Percentiles rank a stretch among this genome's conserved stretches.
Evolutionary conservation across 2,797 vertebrate species (phyloP).

Genomic region (Danio jaintianensis): DNA sequence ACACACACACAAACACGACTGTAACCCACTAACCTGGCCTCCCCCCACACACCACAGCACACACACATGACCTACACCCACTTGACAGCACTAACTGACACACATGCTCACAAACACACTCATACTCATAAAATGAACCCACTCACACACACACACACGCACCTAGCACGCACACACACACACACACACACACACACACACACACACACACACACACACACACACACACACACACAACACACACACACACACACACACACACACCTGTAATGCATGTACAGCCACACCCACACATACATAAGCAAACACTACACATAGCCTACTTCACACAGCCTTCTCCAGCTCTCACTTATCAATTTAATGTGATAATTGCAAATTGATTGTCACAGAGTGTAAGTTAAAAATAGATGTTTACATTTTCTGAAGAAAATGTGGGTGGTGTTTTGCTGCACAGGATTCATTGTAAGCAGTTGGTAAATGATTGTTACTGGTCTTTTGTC

Average conservation of each 20-base stretch:
- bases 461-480: neutral
- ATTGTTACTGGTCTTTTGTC: neutral
- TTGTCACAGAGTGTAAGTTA: neutral
- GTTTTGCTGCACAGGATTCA: neutral
- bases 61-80: constrained; percentile 47
- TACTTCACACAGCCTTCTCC: neutral
- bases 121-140: constrained; percentile 20
- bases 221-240: constrained; percentile 13
- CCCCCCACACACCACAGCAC: constrained; percentile 15
- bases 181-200: constrained; percentile 3
- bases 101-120: constrained; percentile 4
- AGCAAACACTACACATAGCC: constrained; percentile 13
- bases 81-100: constrained; percentile 34
- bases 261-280: neutral
- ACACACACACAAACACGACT: constrained; percentile 10
- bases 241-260: constrained; percentile 17
- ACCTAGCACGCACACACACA: neutral
- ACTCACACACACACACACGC: constrained; percentile 16
- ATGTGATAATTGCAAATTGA: neutral
- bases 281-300: constrained; percentile 9
- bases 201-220: constrained; percentile 8
- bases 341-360: constrained; percentile 2
- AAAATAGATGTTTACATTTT: constrained; percentile 16
- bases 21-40: constrained; percentile 21
- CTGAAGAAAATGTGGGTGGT: neutral